Evolutionary conservation across 2,797 vertebrate species (phyloP).

Genomic region (Potorous gilbertii): DNA sequence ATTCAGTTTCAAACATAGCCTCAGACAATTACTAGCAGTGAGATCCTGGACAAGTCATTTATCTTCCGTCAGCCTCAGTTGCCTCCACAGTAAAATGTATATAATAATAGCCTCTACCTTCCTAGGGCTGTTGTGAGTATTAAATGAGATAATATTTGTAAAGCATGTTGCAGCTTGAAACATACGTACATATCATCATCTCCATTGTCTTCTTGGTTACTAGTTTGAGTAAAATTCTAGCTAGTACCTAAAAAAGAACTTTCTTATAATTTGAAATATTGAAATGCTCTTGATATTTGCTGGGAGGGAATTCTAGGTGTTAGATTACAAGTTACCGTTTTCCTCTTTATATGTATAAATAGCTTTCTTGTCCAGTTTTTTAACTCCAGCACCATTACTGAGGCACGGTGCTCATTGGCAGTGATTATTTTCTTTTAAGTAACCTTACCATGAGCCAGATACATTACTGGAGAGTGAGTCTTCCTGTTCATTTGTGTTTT

Average conservation of each 20-base stretch:
- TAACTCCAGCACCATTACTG: not conserved
- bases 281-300: not conserved
- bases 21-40: not conserved
- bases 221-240: not conserved
- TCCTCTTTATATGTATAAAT: not conserved
- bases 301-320: not conserved
- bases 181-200: not conserved
- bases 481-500: not conserved
- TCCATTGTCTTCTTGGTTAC: not conserved
- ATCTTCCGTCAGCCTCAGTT: not conserved
- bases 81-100: not conserved
- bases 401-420: fast-evolving
- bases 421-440: not conserved
- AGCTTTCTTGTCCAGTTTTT: not conserved
- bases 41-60: not conserved
- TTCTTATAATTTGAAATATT: not conserved
- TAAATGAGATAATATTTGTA: not conserved
- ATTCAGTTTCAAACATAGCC: not conserved
- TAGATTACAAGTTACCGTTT: not conserved
- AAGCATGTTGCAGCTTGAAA: not conserved
- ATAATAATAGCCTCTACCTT: not conserved
- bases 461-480: not conserved
- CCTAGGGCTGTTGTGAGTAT: not conserved
- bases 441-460: not conserved
- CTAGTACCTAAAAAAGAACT: not conserved